These are phyloP conservation scores for Troides helena DNA, from an alignment of 2,888 invertebrate species.

Conservation along the genomic window DNA sequence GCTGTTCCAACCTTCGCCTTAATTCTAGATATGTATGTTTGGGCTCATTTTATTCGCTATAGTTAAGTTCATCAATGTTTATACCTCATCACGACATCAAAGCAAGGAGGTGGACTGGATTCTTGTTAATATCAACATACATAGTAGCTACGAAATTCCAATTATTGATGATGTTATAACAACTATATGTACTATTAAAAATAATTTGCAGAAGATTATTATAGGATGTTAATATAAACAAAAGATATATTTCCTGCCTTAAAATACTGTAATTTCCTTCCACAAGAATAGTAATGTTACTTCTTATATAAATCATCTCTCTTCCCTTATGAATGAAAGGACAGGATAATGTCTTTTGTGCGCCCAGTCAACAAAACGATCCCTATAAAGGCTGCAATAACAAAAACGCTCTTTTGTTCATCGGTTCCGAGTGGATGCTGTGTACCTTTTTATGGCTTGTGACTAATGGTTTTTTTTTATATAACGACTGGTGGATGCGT, in stretches of 20 bases:
- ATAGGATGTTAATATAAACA: background rate
- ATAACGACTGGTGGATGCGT: background rate
- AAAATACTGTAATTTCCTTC: background rate
- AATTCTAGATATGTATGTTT: too few relatives aligned
- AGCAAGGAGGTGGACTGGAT: too few relatives aligned
- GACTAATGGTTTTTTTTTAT: constrained; percentile 15
- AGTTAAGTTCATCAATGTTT: too few relatives aligned
- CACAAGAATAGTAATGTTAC: background rate
- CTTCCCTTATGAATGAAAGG: constrained; percentile 11
- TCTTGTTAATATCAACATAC: too few relatives aligned
- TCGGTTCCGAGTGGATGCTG: constrained; percentile 12
- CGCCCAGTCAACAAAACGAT: constrained; percentile 15
- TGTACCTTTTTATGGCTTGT: constrained; percentile 17
- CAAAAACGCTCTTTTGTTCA: constrained; percentile 23
- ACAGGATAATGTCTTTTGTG: constrained; percentile 2
- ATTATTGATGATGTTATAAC: background rate
- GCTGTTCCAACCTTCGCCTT: too few relatives aligned
- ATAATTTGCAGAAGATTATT: background rate
- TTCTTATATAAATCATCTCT: constrained; percentile 13
- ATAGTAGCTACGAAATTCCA: too few relatives aligned
- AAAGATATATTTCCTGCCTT: background rate
- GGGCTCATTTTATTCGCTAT: too few relatives aligned
- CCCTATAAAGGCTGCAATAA: constrained; percentile 15
- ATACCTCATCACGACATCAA: too few relatives aligned
- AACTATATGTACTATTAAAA: background rate